phyloP scores from a whole-genome alignment of 2,888 invertebrate species.

The Acanthosepion pharaonis region DNA sequence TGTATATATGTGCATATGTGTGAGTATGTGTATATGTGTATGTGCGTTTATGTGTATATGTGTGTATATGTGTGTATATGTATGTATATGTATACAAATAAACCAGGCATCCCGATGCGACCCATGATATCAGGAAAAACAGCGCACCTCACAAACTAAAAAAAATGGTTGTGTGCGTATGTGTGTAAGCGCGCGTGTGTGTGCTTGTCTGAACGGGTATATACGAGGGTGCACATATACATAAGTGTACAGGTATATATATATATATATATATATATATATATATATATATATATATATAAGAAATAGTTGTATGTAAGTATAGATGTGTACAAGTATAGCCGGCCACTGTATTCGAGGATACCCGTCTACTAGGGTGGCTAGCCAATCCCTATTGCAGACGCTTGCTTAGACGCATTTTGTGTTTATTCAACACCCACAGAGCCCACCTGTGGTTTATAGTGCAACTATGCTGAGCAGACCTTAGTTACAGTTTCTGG shows the following conservation, averaged over 20 bases:
- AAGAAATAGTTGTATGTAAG: neutral
- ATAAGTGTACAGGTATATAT: neutral
- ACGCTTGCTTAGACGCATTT: too few species aligned
- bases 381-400: too few species aligned
- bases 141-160: too few species aligned
- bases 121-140: too few species aligned
- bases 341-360: too few species aligned
- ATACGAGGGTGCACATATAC: neutral
- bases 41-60: neutral
- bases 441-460: too few species aligned
- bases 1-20: too few species aligned
- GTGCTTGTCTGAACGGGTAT: neutral
- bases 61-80: neutral
- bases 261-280: neutral
- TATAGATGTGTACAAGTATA: neutral
- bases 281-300: neutral
- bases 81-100: neutral
- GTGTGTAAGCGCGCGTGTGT: neutral
- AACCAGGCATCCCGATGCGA: neutral
- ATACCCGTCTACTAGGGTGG: too few species aligned
- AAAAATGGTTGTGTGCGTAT: neutral
- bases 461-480: too few species aligned
- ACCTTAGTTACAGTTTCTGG: too few species aligned
- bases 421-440: too few species aligned
- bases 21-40: neutral